Conservation (phyloP, 2,113 vertebrate genomes). For the Leiothrix lutea region DNA sequence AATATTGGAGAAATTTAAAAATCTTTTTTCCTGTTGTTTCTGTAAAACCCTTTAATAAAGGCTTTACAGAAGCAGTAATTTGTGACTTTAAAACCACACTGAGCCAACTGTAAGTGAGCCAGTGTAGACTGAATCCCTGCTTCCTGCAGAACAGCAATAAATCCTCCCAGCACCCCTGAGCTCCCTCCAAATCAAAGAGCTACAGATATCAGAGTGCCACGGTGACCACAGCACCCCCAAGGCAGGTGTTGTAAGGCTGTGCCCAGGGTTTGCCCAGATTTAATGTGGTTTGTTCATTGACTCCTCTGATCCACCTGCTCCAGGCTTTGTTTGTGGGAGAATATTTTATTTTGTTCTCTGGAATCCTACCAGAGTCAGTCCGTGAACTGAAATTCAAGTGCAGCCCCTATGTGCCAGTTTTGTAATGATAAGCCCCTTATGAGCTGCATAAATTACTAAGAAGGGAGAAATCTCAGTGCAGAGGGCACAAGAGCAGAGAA, state of each 20-base stretch:
- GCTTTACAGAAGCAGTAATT: background rate
- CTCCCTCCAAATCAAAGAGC: background rate
- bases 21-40: background rate
- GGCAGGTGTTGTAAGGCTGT: background rate
- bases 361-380: background rate
- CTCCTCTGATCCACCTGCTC: background rate
- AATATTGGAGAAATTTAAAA: background rate
- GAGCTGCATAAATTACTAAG: background rate
- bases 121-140: background rate
- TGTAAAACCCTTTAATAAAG: background rate
- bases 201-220: background rate
- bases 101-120: background rate
- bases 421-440: background rate
- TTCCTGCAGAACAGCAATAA: constrained; percentile 1
- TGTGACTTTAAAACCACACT: background rate
- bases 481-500: background rate
- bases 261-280: background rate
- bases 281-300: rapidly evolving
- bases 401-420: background rate
- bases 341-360: background rate
- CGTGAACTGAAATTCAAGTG: background rate
- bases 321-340: background rate
- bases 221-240: background rate
- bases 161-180: background rate
- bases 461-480: background rate